Evolutionary conservation across 2,113 vertebrate genomes (phyloP), one percentile per base, ranked within the genome.

Genomic region (Chunga burmeisteri): DNA sequence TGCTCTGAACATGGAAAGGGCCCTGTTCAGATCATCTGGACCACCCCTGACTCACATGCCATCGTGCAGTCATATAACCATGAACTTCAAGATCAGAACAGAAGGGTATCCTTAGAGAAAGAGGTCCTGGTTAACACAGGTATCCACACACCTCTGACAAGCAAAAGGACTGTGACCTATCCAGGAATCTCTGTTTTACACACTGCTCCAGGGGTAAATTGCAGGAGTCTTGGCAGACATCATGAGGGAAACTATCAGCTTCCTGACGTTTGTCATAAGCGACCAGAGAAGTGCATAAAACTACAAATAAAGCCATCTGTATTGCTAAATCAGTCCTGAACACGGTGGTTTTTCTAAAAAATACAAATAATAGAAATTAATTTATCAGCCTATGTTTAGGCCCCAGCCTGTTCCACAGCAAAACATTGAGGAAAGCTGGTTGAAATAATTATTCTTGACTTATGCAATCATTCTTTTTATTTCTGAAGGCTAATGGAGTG

Each of bases 391-490:
- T 16, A 10, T 92, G 77, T 96, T 94, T 84, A 84, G 36, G 92
- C 65, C 73, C 62, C 75, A 95, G 94, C 83, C 81, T 44, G 95
- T 65, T 71, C 88, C 88, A 95, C 81, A 80, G 95, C 42, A 72
- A 94, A 96, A 94, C 85, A 94, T 94, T 84, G 88, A 95, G 78
- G 90, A 96, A 97, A 97, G 94, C 97, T 97, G 97, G 96, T 97
- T 97, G 98, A 98, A 98, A 98, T 98, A 98, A 98, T 98, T 97
- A 97, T 97, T 97, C 96, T 96, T 21, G 27, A 97, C 97, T 98
- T 97, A 98, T 67, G 93, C 96, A 97, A 97, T 97, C 96, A 73
- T 97, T 98, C 97, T 97, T 98, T 97, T 98, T 97, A 94, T 98
- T 98, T 98, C 97, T 96, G 96, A 98, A 98, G 95, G 96, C 98